Evolutionary conservation across 2,797 vertebrate species (phyloP).

Genomic region (Anas bahamensis): DNA sequence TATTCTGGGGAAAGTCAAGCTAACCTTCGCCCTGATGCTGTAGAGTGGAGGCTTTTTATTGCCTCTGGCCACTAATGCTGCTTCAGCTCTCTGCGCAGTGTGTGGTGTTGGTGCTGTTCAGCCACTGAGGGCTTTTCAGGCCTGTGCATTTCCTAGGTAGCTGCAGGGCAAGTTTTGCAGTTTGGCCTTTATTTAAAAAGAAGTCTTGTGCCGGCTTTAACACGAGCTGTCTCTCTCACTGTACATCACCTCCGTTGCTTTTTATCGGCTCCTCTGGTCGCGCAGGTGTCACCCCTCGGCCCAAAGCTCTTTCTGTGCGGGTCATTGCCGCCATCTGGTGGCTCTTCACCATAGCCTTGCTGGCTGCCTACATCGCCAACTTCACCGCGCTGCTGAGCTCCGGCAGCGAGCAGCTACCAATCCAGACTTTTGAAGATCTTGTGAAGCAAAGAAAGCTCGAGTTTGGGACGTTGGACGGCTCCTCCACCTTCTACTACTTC

Average conservation of each 20-base stretch:
- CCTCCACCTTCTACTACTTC: slow-evolving; percentile 89
- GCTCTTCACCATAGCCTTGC: slow-evolving; percentile 86
- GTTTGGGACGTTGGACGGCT: slow-evolving; percentile 86
- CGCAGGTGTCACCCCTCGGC: slow-evolving; percentile 87
- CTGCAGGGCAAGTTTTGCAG: neutral
- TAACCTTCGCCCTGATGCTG: rapidly evolving
- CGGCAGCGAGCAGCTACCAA: slow-evolving; percentile 77
- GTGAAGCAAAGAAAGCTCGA: slow-evolving; percentile 87
- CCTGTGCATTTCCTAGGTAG: rapidly evolving
- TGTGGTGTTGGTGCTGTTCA: rapidly evolving
- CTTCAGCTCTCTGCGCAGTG: neutral
- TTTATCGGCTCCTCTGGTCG: rapidly evolving
- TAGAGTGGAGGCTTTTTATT: neutral
- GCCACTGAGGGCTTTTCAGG: neutral
- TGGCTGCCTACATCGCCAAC: slow-evolving; percentile 89
- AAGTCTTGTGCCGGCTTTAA: neutral
- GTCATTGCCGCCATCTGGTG: slow-evolving; percentile 89
- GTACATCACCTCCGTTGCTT: rapidly evolving
- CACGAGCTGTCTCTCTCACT: neutral
- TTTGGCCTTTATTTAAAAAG: neutral
- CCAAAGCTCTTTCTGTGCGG: slow-evolving; percentile 85
- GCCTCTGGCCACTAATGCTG: rapidly evolving
- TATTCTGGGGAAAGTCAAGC: neutral
- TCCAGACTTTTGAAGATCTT: slow-evolving; percentile 90
- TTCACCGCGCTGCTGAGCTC: slow-evolving; percentile 81